Evolutionary conservation across 2,797 vertebrate species (phyloP), one percentile per base, ranked within the genome.

Genomic region (Merluccius polli): DNA sequence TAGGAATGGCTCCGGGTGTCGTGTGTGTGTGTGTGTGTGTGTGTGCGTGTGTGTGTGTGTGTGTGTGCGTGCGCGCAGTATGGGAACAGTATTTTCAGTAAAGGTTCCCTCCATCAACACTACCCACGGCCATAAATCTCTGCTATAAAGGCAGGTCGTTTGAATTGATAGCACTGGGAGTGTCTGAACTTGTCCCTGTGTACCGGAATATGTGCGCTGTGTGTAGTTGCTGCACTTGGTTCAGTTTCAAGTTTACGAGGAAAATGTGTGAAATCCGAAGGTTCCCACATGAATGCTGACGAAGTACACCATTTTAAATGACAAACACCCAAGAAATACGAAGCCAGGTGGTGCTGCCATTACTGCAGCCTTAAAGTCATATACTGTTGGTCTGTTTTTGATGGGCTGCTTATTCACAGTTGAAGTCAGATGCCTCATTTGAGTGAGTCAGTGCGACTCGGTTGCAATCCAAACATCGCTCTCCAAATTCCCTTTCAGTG

Each of bases 1-100:
- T 71, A 78, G 75, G 79, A 87, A 84, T 75, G 71, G 30, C 73
- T 86, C 77, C 79, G 76, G 72, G 75, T 73, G 78, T 67, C 33
- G 33, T 35, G 33, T 35, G 33, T 35, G 33, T 35, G 33, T 35
- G 33, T 35, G 41, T 44, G 41, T 16, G 41, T 44, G 41, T 16
- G 41, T 44, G 41, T 16, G 41, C 16, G 8, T 3, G 3, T 3
- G 33, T 35, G 33, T 35, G 33, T 35, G 33, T 38, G 36, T n/a
- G 48, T 59, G 48, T 59, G 21, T 59, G 48, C 0, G 21, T 59
- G 48, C 11, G 21, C 24, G 48, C 48, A 15, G 65, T 13, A 77
- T 70, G 52, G 48, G 32, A 78, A n/a, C 72, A 67, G 77, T 79
- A 59, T 83, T 71, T 77, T 81, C 85, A 75, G 75, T 73, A 75